Evolutionary conservation across 92 coral and sea anemone genomes (phyloP).

Genomic region (Epizoanthus fatuus): DNA sequence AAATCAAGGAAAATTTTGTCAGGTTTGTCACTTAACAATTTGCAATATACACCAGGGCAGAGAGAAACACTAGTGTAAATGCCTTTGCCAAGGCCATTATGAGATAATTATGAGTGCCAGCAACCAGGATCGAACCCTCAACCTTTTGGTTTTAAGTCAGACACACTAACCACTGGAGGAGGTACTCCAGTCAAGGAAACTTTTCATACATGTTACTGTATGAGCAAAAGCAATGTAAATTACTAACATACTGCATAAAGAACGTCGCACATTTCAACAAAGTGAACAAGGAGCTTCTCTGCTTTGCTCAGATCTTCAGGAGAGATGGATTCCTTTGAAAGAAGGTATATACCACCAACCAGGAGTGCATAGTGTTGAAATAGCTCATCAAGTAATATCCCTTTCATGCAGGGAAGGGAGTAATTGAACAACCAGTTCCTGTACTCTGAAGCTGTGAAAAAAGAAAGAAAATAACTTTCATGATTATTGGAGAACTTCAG

Average conservation of each 20-base stretch:
- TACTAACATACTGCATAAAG: conserved; percentile 39
- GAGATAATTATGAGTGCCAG: too few species aligned
- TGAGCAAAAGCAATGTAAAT: neutral
- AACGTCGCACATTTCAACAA: conserved; percentile 60
- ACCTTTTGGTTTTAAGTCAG: neutral
- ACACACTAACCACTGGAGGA: neutral
- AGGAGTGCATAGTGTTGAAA: conserved; percentile 63
- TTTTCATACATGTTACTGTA: neutral
- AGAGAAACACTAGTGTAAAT: too few species aligned
- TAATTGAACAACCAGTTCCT: conserved; percentile 59
- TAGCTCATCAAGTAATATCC: conserved; percentile 46
- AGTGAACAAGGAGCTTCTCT: conserved; percentile 52
- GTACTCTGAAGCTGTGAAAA: conserved; percentile 55
- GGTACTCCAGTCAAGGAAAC: too few species aligned
- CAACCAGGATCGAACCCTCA: too few species aligned
- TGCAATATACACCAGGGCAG: too few species aligned
- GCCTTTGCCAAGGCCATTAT: too few species aligned
- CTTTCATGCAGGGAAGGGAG: conserved; percentile 66
- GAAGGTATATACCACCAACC: conserved; percentile 55
- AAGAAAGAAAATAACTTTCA: neutral
- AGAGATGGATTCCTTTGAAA: conserved; percentile 39
- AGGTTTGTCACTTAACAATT: too few species aligned
- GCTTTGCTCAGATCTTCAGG: conserved; percentile 41
- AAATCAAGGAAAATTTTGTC: too few species aligned
- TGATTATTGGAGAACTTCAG: too few species aligned